Conservation (phyloP, 2,888 invertebrate genomes). For the Apodemia mormo region DNA sequence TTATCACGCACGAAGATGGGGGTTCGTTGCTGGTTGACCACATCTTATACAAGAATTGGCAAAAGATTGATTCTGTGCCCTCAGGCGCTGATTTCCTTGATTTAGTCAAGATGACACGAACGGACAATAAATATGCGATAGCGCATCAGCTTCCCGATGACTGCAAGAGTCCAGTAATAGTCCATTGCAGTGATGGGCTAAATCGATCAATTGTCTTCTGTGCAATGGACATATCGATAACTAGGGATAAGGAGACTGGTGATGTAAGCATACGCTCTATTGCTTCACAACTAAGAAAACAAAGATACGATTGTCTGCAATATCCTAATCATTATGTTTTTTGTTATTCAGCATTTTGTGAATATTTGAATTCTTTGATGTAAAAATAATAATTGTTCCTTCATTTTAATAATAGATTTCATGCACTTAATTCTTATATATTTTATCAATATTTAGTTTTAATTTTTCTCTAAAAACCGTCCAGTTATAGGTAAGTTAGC, state of each 20-base stretch:
- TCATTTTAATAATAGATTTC: not conserved
- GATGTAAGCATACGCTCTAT: not conserved
- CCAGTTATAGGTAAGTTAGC: not conserved
- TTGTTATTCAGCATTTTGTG: not conserved
- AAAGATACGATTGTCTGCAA: not conserved
- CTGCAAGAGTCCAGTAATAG: not conserved
- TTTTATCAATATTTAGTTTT: not conserved
- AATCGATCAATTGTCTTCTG: not conserved
- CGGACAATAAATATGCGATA: not conserved
- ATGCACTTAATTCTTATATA: not conserved
- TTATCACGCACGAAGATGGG: conserved; percentile 17
- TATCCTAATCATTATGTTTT: not conserved
- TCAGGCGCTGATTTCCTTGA: not conserved
- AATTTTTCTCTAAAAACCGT: not conserved
- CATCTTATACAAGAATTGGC: conserved; percentile 8
- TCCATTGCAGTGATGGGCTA: not conserved
- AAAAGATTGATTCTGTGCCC: not conserved
- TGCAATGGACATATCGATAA: not conserved
- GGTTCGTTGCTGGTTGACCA: conserved; percentile 20
- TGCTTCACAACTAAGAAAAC: not conserved
- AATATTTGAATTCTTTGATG: not conserved
- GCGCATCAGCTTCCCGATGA: not conserved
- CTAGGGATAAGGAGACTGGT: not conserved
- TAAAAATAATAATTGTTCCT: not conserved
- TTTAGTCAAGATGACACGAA: not conserved